Evolutionary conservation across 2,888 invertebrate genomes (phyloP), one percentile per base, ranked within the genome.

Genomic region (Disparrhopalites patrizii): DNA sequence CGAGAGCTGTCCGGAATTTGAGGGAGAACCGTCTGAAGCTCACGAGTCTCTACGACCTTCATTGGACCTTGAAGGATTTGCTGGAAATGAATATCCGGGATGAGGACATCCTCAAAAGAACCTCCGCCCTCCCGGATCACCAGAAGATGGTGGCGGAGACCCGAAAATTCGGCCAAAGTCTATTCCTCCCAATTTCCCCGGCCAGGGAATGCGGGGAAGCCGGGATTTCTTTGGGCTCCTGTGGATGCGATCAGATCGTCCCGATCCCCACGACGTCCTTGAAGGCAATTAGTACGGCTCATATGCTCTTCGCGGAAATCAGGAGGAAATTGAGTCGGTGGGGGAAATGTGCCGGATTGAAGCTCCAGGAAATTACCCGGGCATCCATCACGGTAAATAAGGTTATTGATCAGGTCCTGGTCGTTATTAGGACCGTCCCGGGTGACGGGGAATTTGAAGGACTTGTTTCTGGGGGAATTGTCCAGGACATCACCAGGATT

Each of bases 11-110:
- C 71, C 77, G 80, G 1, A 90, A 89, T 79, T 78, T 94, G 10
- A 18, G 20, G 13, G 8, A 15, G 13, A 74, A 74, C 56, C 18
- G 25, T 0, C 28, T 68, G 4, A 55, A 61, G 61, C 82, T 94
- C 15, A 89, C 90, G 0, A 90, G 89, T 0, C 90, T 90, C 0
- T 93, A 86, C 78, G 94, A 95, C 78, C 80, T 94, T 5, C 89
- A 74, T 57, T 66, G 71, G 54, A 74, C 75, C 8, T 57, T 76
- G 0, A 31, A 25, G 18, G 73, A 47, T 23, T 23, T 47, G 3
- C 23, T 47, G 3, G 3, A 7, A 20, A 47, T 47, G 47, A 7
- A 47, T 20, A 3, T 47, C 23, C 10, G 25, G 23, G 23, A 47
- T n/a, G 47, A 47, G n/a, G 47, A 47, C 3, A 5, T 20, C 2